Conservation (phyloP, 2,888 invertebrate species). For the Rhyacophila evoluta region DNA sequence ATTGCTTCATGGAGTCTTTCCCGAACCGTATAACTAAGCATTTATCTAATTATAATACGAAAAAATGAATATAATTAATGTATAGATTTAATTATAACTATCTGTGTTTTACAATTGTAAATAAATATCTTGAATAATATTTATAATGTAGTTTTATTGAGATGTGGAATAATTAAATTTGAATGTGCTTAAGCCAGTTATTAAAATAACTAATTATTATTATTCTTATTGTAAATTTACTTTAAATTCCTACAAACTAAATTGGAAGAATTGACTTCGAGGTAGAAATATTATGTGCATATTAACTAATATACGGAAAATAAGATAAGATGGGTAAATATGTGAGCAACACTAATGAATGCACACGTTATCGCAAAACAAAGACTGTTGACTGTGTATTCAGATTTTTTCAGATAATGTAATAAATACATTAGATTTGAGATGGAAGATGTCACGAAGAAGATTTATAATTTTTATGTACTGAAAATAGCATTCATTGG, state of each 20-base stretch:
- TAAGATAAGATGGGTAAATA: too few species aligned
- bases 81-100: not conserved
- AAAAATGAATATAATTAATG: not conserved
- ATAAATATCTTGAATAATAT: not conserved
- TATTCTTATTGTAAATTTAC: not conserved
- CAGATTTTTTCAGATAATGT: too few species aligned
- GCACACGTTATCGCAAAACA: too few species aligned
- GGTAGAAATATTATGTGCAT: constrained; percentile 33
- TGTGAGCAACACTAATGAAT: not conserved
- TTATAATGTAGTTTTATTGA: not conserved
- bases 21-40: too few species aligned
- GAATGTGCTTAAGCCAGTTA: not conserved
- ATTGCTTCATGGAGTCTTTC: too few species aligned
- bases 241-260: constrained; percentile 30
- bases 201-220: too few species aligned
- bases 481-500: too few species aligned
- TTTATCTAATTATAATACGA: not conserved
- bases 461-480: too few species aligned
- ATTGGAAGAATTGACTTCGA: constrained; percentile 39
- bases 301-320: too few species aligned
- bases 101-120: not conserved
- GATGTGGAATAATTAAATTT: not conserved
- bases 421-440: too few species aligned
- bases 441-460: too few species aligned
- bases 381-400: too few species aligned